These are phyloP conservation scores for Calameuta filiformis DNA, from an alignment of 2,888 invertebrate species.

Conservation along the genomic window DNA sequence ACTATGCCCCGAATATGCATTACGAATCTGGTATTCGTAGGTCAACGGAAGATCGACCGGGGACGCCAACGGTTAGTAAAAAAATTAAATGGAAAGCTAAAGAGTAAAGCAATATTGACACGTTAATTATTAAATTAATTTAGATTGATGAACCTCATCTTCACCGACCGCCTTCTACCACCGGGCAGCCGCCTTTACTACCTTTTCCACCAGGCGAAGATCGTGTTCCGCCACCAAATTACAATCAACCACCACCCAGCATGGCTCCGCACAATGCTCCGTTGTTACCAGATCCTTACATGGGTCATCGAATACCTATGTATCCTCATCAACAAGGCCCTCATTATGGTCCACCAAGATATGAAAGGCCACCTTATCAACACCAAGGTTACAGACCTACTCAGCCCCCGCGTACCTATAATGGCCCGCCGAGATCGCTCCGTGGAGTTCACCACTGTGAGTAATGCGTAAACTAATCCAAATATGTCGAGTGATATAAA, in stretches of 20 bases:
- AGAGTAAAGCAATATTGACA: not conserved
- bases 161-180: slow-evolving; percentile 45
- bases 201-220: slow-evolving; percentile 63
- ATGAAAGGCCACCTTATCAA: slow-evolving; percentile 59
- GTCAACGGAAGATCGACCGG: slow-evolving; percentile 73
- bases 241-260: slow-evolving; percentile 53
- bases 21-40: slow-evolving; percentile 59
- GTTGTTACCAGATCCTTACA: slow-evolving; percentile 59
- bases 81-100: slow-evolving; percentile 2
- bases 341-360: slow-evolving; percentile 49
- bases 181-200: slow-evolving; percentile 53
- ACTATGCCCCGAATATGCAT: slow-evolving; percentile 57
- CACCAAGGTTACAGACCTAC: slow-evolving; percentile 55
- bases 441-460: slow-evolving; percentile 62
- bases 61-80: slow-evolving; percentile 74
- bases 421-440: slow-evolving; percentile 59
- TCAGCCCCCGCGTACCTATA: slow-evolving; percentile 61
- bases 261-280: slow-evolving; percentile 55
- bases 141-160: slow-evolving; percentile 63
- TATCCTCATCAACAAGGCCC: slow-evolving; percentile 55
- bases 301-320: slow-evolving; percentile 59
- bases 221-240: slow-evolving; percentile 53
- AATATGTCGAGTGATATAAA: not conserved
- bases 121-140: slow-evolving; percentile 9
- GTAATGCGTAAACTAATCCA: slow-evolving; percentile 16